phyloP scores from a whole-genome alignment of 1,140 invertebrate genomes.

The Globodera rostochiensis region DNA sequence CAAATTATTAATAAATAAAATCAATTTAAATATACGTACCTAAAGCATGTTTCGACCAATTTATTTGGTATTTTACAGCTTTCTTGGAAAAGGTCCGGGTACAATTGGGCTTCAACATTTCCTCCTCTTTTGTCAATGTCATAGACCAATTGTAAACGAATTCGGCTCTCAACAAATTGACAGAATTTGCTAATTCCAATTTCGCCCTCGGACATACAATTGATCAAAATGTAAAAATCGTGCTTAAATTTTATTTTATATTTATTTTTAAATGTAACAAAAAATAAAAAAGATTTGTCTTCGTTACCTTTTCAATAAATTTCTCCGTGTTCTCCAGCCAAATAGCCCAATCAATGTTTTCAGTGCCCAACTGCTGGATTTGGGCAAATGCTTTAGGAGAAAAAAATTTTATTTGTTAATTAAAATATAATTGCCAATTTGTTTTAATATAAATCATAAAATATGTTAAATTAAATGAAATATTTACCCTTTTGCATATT shows the following conservation, averaged over 20 bases:
- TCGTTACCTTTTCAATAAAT: neutral
- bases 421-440: no score
- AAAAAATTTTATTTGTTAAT: neutral
- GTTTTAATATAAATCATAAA: neutral
- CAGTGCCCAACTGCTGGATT: neutral
- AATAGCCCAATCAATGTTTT: neutral
- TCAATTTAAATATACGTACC: neutral
- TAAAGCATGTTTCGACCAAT: neutral
- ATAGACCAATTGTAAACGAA: neutral
- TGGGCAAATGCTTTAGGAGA: neutral
- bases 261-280: no score
- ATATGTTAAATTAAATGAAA: neutral
- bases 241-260: neutral
- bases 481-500: conserved; percentile 12
- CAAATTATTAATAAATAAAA: no score
- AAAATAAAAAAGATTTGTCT: no score
- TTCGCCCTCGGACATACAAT: neutral
- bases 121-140: neutral
- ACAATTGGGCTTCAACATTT: neutral
- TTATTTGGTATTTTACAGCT: neutral
- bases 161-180: neutral
- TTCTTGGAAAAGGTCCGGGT: neutral
- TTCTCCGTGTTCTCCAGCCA: neutral
- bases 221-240: neutral
- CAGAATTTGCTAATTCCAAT: neutral